A percentile compares a stretch with the other conserved stretches of the same genome.
These are phyloP conservation scores for Alviniconcha strummeri DNA, from an alignment of 2,888 invertebrate species.

Conservation along the genomic window DNA sequence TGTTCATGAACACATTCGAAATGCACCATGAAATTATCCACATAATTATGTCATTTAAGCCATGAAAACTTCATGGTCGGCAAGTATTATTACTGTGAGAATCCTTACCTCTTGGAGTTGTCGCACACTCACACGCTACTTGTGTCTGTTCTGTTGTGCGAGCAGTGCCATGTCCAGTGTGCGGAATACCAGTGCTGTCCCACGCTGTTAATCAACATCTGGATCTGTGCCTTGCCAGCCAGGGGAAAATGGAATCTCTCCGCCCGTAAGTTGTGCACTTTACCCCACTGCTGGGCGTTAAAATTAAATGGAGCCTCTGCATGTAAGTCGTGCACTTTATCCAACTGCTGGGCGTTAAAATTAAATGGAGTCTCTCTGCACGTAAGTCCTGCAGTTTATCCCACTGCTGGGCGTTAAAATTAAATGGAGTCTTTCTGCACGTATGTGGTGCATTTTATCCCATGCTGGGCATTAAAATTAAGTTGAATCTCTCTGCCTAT, in stretches of 20 bases:
- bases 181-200: conserved; percentile 26
- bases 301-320: neutral
- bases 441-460: too few relatives aligned
- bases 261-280: conserved; percentile 43
- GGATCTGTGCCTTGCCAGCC: conserved; percentile 75
- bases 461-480: too few relatives aligned
- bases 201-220: conserved; percentile 75
- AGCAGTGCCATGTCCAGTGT: conserved; percentile 31
- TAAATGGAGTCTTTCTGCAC: too few relatives aligned
- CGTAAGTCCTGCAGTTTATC: neutral
- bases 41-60: too few relatives aligned
- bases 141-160: neutral
- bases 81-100: too few relatives aligned
- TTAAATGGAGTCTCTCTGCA: too few relatives aligned
- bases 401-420: neutral
- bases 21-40: too few relatives aligned
- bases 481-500: too few relatives aligned
- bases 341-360: neutral
- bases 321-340: neutral
- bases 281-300: neutral
- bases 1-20: too few relatives aligned
- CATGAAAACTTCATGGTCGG: too few relatives aligned
- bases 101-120: too few relatives aligned
- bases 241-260: conserved; percentile 46
- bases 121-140: neutral